phyloP scores from a whole-genome alignment of 1,140 invertebrate genomes.

The Diuraphis noxia region DNA sequence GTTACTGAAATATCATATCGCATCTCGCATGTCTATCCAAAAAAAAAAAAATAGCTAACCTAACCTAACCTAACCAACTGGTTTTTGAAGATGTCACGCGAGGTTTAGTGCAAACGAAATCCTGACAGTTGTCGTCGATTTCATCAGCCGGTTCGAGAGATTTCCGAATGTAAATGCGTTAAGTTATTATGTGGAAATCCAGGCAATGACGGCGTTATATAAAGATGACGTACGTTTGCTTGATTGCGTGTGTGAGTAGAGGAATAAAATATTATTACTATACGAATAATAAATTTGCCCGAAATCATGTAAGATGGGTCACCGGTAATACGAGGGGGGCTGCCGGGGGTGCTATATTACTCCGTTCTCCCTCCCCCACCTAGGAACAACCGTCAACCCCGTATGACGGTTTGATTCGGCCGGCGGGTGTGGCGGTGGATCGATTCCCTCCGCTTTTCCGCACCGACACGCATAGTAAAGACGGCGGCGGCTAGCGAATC shows the following conservation, averaged over 20 bases:
- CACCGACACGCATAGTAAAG: conserved; percentile 21
- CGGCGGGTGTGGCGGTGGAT: background rate
- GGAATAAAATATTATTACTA: conserved; percentile 5
- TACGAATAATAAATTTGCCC: background rate
- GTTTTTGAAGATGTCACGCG: background rate
- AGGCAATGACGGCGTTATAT: background rate
- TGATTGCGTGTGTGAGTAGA: background rate
- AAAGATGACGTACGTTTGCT: background rate
- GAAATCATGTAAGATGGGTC: background rate
- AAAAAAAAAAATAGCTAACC: background rate
- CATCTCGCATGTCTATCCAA: too few relatives aligned
- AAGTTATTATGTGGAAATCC: background rate
- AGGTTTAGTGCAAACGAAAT: background rate
- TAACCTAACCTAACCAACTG: too few relatives aligned
- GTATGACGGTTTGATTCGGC: background rate
- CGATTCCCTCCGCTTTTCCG: conserved; percentile 46
- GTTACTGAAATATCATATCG: background rate
- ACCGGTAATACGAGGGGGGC: background rate
- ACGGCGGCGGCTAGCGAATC: background rate
- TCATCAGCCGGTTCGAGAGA: background rate
- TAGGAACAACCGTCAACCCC: background rate
- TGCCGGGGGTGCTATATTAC: background rate
- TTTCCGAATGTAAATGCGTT: background rate
- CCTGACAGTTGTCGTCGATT: background rate
- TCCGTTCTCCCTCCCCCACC: rapidly evolving